Percentiles rank a stretch among this genome's conserved stretches.
phyloP scores from a whole-genome alignment of 2,888 invertebrate genomes.

The Cetonia aurata region DNA sequence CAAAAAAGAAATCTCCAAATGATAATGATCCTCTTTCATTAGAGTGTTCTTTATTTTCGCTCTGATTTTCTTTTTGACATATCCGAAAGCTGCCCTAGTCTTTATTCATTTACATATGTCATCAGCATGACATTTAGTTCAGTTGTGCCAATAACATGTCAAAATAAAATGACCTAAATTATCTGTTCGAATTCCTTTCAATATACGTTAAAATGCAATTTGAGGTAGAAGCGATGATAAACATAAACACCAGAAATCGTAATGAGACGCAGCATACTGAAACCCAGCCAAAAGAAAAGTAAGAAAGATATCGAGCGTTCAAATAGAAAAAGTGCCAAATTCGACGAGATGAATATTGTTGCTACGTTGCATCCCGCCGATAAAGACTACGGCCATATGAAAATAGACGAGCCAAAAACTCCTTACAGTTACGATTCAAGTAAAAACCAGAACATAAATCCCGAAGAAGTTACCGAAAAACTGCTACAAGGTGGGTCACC shows the following conservation, averaged over 20 bases:
- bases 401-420: conserved; percentile 44
- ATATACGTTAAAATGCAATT: background rate
- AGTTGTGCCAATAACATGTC: background rate
- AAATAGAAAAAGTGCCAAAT: conserved; percentile 32
- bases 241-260: background rate
- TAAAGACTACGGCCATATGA: conserved; percentile 46
- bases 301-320: background rate
- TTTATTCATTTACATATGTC: too few relatives aligned
- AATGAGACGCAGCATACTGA: conserved; percentile 37
- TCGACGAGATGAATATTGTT: conserved; percentile 41
- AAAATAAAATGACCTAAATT: conserved; percentile 11
- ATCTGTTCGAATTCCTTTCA: background rate
- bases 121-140: background rate
- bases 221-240: conserved; percentile 20
- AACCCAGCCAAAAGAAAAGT: conserved; percentile 6
- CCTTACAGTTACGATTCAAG: conserved; percentile 39
- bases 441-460: conserved; percentile 17
- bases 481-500: conserved; percentile 38
- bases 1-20: too few relatives aligned
- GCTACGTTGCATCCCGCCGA: conserved; percentile 42
- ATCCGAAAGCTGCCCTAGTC: too few relatives aligned
- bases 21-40: too few relatives aligned
- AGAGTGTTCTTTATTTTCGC: background rate
- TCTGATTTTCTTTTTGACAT: too few relatives aligned
- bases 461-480: conserved; percentile 34